phyloP scores from a whole-genome alignment of 2,797 vertebrate genomes.

The Gymnocypris eckloni region DNA sequence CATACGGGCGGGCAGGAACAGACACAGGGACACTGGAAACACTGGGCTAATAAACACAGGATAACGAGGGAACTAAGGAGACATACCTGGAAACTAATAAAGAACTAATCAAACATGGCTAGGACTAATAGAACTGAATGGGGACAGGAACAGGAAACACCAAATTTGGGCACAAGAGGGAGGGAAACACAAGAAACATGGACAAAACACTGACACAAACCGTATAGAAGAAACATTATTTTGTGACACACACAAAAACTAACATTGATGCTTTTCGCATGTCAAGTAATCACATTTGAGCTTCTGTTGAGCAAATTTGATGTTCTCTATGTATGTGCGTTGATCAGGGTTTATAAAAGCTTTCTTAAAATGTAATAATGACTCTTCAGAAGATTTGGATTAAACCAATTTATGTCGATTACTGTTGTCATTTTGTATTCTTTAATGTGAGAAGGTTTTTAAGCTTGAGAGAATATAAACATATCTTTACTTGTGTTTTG shows the following conservation, averaged over 20 bases:
- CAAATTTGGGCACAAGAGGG: no score
- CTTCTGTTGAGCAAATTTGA: not conserved
- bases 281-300: not conserved
- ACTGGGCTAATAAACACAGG: no score
- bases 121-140: no score
- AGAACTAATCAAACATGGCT: no score
- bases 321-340: not conserved
- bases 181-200: no score
- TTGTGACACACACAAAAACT: not conserved
- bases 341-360: not conserved
- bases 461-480: not conserved
- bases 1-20: no score
- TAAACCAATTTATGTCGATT: not conserved
- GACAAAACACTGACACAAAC: not conserved
- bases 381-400: not conserved
- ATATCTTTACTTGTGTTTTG: not conserved
- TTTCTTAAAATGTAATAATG: not conserved
- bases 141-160: no score
- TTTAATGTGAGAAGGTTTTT: not conserved
- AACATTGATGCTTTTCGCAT: not conserved
- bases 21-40: no score
- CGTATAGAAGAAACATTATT: not conserved
- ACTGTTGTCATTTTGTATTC: not conserved
- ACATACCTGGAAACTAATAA: no score
- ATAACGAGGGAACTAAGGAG: no score